Evolutionary conservation across 2,113 vertebrate genomes (phyloP).

Genomic region (Amia ocellicauda): DNA sequence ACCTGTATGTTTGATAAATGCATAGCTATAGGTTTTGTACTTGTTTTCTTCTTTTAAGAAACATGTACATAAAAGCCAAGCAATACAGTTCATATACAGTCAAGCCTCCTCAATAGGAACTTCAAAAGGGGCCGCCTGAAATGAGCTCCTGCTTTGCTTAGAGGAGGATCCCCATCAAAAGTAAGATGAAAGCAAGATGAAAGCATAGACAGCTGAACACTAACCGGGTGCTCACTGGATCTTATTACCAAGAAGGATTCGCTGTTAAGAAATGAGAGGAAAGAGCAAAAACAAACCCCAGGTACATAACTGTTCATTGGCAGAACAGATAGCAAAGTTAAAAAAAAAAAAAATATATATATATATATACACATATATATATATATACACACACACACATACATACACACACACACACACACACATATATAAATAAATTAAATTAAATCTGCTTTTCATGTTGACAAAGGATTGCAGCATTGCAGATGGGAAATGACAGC

Average conservation of each 20-base stretch:
- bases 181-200: background rate
- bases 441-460: no score
- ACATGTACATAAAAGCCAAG: conserved; percentile 18
- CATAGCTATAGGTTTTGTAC: background rate
- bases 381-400: no score
- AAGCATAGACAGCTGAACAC: background rate
- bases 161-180: background rate
- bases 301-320: background rate
- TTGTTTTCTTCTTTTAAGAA: background rate
- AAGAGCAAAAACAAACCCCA: background rate
- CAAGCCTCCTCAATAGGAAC: background rate
- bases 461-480: background rate
- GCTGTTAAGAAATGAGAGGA: background rate
- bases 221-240: background rate
- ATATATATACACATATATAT: no score
- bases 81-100: conserved; percentile 3
- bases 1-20: background rate
- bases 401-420: no score
- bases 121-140: background rate
- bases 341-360: no score
- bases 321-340: conserved; percentile 19
- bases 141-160: background rate
- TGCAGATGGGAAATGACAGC: background rate
- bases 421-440: no score
- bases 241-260: background rate